Percentiles rank a stretch among this genome's conserved stretches.
These are phyloP conservation scores for Xenopus tropicalis DNA, from an alignment of 2,113 vertebrate genomes.

Conservation along the genomic window DNA sequence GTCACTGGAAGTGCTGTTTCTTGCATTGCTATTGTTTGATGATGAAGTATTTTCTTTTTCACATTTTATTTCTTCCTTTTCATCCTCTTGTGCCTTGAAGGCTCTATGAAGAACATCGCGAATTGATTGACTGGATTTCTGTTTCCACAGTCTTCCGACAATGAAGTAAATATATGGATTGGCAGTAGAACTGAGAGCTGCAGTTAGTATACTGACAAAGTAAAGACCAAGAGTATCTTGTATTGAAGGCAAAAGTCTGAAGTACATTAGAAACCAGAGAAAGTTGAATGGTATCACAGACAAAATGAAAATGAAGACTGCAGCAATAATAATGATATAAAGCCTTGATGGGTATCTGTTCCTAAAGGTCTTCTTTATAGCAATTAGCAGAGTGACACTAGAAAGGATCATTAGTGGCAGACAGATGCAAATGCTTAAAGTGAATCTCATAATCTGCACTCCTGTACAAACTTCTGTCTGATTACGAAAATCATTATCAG, in stretches of 20 bases:
- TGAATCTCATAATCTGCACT: conserved; percentile 31
- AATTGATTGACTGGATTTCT: background rate
- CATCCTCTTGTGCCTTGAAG: conserved; percentile 30
- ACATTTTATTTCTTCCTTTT: background rate
- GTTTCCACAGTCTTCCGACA: conserved; percentile 16
- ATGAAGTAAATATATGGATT: conserved; percentile 41
- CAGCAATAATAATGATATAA: conserved; percentile 31
- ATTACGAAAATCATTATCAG: background rate
- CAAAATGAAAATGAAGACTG: conserved; percentile 44
- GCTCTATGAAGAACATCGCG: conserved; percentile 45
- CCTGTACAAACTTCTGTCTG: background rate
- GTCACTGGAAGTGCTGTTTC: background rate
- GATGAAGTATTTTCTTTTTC: too few relatives aligned
- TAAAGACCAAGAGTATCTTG: background rate
- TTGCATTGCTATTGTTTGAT: too few relatives aligned
- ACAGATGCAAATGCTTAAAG: conserved; percentile 45
- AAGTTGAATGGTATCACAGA: conserved; percentile 26
- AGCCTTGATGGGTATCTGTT: background rate
- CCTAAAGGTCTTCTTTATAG: conserved; percentile 29
- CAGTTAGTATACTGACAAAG: conserved; percentile 30
- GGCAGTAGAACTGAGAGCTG: conserved; percentile 43
- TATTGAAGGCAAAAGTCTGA: background rate
- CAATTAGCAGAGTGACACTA: conserved; percentile 23
- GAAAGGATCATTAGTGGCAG: conserved; percentile 43
- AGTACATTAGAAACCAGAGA: conserved; percentile 35